phyloP scores from a whole-genome alignment of 2,797 vertebrate species.

The Sebastes matsubarae region DNA sequence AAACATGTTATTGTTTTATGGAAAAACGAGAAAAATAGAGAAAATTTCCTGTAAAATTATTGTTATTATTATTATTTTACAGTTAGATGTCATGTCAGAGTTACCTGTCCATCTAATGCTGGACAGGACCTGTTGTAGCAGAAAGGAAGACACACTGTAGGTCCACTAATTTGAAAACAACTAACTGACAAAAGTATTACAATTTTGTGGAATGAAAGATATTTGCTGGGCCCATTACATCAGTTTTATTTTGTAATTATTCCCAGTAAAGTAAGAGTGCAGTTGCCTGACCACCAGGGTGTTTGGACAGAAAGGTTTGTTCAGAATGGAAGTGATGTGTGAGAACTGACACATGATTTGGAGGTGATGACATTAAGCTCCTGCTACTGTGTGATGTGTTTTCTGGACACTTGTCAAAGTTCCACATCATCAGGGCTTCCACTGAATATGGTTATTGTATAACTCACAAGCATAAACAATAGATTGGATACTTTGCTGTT shows the following conservation, averaged over 20 bases:
- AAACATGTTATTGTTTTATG: too few species aligned
- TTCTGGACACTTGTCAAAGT: not conserved
- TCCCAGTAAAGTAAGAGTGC: not conserved
- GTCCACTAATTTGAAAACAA: not conserved
- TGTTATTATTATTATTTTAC: too few species aligned
- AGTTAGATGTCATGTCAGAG: not conserved
- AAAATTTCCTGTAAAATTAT: too few species aligned
- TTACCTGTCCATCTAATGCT: not conserved
- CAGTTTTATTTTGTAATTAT: not conserved
- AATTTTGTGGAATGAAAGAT: not conserved
- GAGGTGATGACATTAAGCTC: slow-evolving; percentile 14
- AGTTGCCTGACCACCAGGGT: not conserved
- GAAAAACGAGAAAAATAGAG: too few species aligned
- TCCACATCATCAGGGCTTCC: not conserved
- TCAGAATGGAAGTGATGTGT: slow-evolving; percentile 10
- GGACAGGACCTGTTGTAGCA: not conserved
- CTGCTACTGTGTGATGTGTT: not conserved
- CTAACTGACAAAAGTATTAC: too few species aligned
- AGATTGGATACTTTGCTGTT: not conserved
- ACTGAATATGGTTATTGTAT: not conserved
- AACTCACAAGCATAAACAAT: not conserved
- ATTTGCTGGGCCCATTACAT: not conserved
- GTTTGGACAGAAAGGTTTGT: slow-evolving; percentile 3
- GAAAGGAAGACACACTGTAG: not conserved
- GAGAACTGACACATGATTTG: slow-evolving; percentile 30